Base-by-base conservation (phyloP, 2,888 invertebrate genomes). In the Himalopsyche kuldschensis region DNA sequence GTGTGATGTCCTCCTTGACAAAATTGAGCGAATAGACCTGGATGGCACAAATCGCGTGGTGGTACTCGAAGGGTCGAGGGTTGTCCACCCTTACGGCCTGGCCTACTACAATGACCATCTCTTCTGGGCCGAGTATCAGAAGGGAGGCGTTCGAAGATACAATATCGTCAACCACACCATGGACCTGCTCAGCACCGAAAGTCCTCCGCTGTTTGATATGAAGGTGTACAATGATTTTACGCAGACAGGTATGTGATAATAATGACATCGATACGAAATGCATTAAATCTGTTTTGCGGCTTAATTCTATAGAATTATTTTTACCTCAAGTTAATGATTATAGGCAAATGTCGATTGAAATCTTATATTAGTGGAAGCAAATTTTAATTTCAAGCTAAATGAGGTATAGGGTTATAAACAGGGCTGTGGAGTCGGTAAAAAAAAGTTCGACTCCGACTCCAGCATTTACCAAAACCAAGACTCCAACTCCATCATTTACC, bases 121-220 rank as follows among this genome's bases (percentile, higher is more conserved):
- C 55, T 93, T 93, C 88, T 96, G 95, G 94, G 94, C 94, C 86
- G 96, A 96, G 90, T 94, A 93, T 89, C 92, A 92, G 86, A 92
- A 94, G 88, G 95, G 94, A 82, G 91, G 91, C 3, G 91, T 94
- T 0, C 91, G 92, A 87, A 89, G 91, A 11, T 91, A 92, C 78
- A 90, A 91, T 87, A 89, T 93, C 17, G 88, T 87, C 6, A 90
- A 89, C 48, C 89, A 88, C n/a, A 89, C 89, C 75, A 88, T 92
- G 32, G 89, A 90, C 81, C 88, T 91, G 55, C 89, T 95, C 86
- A 92, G 91, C 87, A 89, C 89, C 77, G 94, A 94, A 89, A 94
- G 94, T 89, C 93, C 94, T 75, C 94, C 94, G 83, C 90, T 95
- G 30, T 93, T 93, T 87, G 94, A 95, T 89, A 90, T 97, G 78